A percentile compares a stretch with the other conserved stretches of the same genome.
Conservation (phyloP, 2,113 vertebrate species). For the Tringa solitaria region DNA sequence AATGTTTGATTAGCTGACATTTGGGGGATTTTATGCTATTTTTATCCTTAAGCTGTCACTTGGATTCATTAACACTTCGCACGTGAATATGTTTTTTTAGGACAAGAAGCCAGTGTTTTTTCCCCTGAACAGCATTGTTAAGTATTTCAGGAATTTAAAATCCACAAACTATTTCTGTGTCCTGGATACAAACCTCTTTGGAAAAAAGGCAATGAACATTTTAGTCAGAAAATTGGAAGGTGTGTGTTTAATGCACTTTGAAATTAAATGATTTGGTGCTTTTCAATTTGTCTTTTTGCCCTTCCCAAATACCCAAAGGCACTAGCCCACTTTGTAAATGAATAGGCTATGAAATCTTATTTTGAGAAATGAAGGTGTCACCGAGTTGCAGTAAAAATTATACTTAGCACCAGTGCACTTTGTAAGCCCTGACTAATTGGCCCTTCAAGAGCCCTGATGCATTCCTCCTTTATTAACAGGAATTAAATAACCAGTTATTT, state of each 20-base stretch:
- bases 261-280: slow-evolving; percentile 62
- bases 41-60: slow-evolving; percentile 27
- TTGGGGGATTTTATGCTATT: not conserved
- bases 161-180: slow-evolving; percentile 54
- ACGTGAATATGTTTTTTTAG: slow-evolving; percentile 21
- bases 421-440: not conserved
- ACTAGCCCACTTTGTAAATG: slow-evolving; percentile 65
- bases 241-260: slow-evolving; percentile 30
- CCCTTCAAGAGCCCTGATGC: not conserved
- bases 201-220: slow-evolving; percentile 39
- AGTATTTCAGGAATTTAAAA: slow-evolving; percentile 63
- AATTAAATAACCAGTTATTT: slow-evolving; percentile 18
- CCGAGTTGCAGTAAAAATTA: not conserved
- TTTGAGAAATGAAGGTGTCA: slow-evolving; percentile 63
- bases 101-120: slow-evolving; percentile 37
- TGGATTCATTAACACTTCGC: slow-evolving; percentile 23
- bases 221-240: slow-evolving; percentile 45
- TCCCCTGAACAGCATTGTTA: slow-evolving; percentile 6
- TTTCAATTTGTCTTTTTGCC: slow-evolving; percentile 66
- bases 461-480: not conserved
- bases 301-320: slow-evolving; percentile 69
- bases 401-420: not conserved
- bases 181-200: slow-evolving; percentile 63
- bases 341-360: slow-evolving; percentile 55
- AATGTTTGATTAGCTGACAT: not conserved